Conservation (phyloP, 2,797 vertebrate genomes). For the Myotis findleyi region DNA sequence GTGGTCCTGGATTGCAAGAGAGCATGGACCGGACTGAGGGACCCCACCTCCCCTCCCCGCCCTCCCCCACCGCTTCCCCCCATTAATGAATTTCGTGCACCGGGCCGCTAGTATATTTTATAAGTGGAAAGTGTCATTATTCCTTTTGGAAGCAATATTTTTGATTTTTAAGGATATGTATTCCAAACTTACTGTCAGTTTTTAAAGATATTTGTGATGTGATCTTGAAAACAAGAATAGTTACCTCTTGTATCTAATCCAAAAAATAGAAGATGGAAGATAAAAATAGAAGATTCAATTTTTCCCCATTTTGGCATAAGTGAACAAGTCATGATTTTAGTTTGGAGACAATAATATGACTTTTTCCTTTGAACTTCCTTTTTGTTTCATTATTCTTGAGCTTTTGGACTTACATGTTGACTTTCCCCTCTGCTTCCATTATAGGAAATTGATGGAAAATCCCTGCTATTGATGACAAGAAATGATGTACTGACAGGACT, state of each 20-base stretch:
- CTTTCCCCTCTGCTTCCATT: slow-evolving; percentile 82
- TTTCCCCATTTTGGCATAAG: background rate
- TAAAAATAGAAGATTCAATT: background rate
- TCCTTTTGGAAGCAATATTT: slow-evolving; percentile 11
- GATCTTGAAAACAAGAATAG: slow-evolving; percentile 42
- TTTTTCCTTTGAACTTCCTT: slow-evolving; percentile 24
- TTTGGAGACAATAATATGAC: background rate
- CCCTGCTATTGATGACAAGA: slow-evolving; percentile 98
- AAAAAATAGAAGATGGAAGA: slow-evolving; percentile 42
- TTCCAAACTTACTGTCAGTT: slow-evolving; percentile 2
- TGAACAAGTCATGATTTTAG: background rate
- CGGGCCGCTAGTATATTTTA: background rate
- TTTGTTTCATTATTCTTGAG: slow-evolving; percentile 41
- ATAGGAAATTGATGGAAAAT: slow-evolving; percentile 99
- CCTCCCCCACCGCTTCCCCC: too few relatives aligned
- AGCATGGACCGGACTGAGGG: too few relatives aligned
- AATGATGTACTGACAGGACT: slow-evolving; percentile 99
- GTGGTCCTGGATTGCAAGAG: too few relatives aligned
- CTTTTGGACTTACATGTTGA: slow-evolving; percentile 73
- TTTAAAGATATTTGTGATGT: slow-evolving; percentile 30
- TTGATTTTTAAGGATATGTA: background rate
- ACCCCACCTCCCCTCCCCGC: too few relatives aligned
- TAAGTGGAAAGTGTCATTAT: background rate
- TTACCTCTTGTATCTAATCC: slow-evolving; percentile 34
- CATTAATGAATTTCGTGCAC: too few relatives aligned